Base-by-base conservation (phyloP, 2,888 invertebrate genomes). In the Sycophila texana region DNA sequence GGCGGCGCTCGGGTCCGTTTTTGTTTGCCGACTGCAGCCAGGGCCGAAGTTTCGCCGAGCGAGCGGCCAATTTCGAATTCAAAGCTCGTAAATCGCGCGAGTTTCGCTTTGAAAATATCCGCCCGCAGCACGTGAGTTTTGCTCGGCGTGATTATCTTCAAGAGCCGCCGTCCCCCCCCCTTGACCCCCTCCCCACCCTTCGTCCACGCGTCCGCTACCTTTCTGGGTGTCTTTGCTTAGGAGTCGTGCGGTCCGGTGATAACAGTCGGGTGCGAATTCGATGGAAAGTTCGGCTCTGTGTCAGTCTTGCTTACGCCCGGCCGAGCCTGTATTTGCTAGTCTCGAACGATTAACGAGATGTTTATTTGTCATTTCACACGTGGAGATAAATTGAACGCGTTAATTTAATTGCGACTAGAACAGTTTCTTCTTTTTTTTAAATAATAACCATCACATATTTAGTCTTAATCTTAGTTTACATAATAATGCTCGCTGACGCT, bases 141-240 rank as follows among this genome's bases (percentile, higher is more conserved):
- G 57, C 72, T 18, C 57, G 16, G 10, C 47, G 55, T 78, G 78
- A 74, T 73, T 78, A 73, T 78, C 55, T 55, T 67, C 53, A 55
- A 73, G 77, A 73, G 77, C 39, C 58, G 53, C 13, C 20, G 39
- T 53, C 51, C 14, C n/a, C 51, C 26, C 26, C 14, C 18, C n/a
- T n/a, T n/a, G 51, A 18, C 16, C 65, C 18, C 49, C 20, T 20
- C 51, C 3, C n/a, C 66, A n/a, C n/a, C n/a, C n/a, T n/a, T n/a
- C 51, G 57, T 13, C 18, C 18, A 57, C 18, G n/a, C 39, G 39
- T 39, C 39, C 5, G 22, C 61, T 61, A 39, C 39, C 39, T 39
- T n/a, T 39, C 30, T n/a, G 7, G 16, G 16, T 16, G 13, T 60
- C 7, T n/a, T 4, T 13, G 13, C 39, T 63, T 18, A 18, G 13